A percentile compares a stretch with the other conserved stretches of the same genome.
These are phyloP conservation scores for Zosterops japonicus DNA, from an alignment of 2,113 vertebrate species.

Conservation along the genomic window DNA sequence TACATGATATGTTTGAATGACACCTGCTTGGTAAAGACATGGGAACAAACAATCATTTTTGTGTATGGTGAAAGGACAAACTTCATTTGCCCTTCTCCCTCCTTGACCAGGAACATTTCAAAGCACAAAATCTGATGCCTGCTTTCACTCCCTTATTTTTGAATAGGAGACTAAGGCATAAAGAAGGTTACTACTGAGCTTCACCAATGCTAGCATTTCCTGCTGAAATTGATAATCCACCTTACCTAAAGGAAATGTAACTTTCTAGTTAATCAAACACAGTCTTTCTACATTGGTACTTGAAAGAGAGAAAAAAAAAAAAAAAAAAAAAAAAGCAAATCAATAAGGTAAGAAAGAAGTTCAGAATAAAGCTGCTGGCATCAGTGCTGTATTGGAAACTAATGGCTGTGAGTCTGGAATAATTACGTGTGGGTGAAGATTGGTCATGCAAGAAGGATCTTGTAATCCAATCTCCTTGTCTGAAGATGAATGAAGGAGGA, in stretches of 20 bases:
- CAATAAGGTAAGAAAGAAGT: not conserved
- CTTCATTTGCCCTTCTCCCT: not conserved
- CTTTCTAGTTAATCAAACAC: slow-evolving; percentile 6
- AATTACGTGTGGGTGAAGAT: not conserved
- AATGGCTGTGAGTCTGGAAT: not conserved
- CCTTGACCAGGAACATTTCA: not conserved
- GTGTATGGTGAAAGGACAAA: not conserved
- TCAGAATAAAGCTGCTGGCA: not conserved
- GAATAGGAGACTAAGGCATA: not conserved
- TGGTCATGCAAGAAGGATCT: not conserved
- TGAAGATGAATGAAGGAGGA: not conserved
- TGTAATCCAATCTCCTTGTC: not conserved
- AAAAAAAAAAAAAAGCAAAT: not conserved
- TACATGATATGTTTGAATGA: not conserved
- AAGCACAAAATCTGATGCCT: not conserved
- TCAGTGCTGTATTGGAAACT: not conserved
- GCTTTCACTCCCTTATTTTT: not conserved
- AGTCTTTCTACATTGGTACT: not conserved
- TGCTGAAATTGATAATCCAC: not conserved
- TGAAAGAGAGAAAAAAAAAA: fast-evolving
- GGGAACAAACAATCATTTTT: not conserved
- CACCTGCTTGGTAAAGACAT: not conserved
- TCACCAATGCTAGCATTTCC: slow-evolving; percentile 15
- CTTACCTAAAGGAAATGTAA: slow-evolving; percentile 1
- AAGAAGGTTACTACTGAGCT: not conserved